phyloP scores from a whole-genome alignment of 2,888 invertebrate species.

The Sicus ferrugineus region DNA sequence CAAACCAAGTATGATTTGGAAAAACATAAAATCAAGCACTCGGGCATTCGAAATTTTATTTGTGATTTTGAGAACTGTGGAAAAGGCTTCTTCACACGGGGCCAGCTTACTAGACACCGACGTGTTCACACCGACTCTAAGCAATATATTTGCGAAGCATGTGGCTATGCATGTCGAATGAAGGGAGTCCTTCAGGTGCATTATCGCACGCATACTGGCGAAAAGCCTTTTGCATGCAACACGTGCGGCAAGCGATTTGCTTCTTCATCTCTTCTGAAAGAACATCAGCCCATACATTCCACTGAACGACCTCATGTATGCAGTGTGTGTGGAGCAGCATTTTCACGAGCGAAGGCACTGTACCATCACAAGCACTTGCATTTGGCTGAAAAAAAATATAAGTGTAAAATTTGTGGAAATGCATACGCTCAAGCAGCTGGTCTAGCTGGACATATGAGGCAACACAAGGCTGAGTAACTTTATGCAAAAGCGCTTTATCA shows the following conservation, averaged over 20 bases:
- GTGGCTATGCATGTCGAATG: conserved; percentile 43
- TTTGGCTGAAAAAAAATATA: conserved; percentile 48
- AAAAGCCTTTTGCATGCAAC: conserved; percentile 50
- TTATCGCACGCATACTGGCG: conserved; percentile 53
- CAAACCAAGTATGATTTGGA: conserved; percentile 52
- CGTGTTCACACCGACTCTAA: conserved; percentile 43
- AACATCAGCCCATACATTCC: conserved; percentile 28
- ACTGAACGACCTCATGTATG: conserved; percentile 42
- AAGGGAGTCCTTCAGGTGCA: conserved; percentile 54
- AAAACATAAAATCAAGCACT: conserved; percentile 51
- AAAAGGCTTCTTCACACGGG: conserved; percentile 50
- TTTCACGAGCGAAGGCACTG: conserved; percentile 49
- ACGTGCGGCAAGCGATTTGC: conserved; percentile 40
- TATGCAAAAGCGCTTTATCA: no score
- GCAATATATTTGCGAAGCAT: conserved; percentile 42
- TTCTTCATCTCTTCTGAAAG: conserved; percentile 35
- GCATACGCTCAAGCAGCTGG: conserved; percentile 54
- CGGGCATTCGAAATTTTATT: conserved; percentile 48
- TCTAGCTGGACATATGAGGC: conserved; percentile 49
- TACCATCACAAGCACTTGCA: conserved; percentile 51
- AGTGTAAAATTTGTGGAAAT: conserved; percentile 51
- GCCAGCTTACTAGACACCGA: conserved; percentile 49
- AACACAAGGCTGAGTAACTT: no score
- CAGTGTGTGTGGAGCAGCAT: conserved; percentile 48
- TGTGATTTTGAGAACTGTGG: conserved; percentile 53